These are phyloP conservation scores for Trachelipus rathkii DNA, from an alignment of 1,140 invertebrate genomes.

Conservation along the genomic window DNA sequence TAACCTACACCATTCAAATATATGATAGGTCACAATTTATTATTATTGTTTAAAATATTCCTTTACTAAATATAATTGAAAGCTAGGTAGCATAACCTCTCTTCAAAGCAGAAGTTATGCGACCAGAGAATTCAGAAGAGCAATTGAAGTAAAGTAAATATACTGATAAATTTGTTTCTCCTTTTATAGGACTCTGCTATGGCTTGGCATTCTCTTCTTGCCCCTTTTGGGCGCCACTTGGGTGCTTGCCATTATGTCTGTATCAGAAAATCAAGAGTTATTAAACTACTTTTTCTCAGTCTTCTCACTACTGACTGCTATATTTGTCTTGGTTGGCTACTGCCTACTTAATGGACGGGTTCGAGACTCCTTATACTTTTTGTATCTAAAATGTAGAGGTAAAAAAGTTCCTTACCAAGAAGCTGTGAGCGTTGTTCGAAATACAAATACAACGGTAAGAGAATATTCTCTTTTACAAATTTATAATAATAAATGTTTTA, in stretches of 20 bases:
- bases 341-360: conserved; percentile 76
- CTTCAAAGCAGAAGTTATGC: no score
- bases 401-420: conserved; percentile 69
- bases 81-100: no score
- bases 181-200: conserved; percentile 68
- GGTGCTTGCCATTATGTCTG: conserved; percentile 73
- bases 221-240: conserved; percentile 72
- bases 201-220: conserved; percentile 72
- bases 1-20: no score
- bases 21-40: no score
- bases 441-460: background rate
- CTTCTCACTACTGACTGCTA: conserved; percentile 66
- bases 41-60: no score
- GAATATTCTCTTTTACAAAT: no score
- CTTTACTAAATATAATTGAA: no score
- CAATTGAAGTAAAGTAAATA: no score
- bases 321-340: conserved; percentile 76
- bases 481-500: no score
- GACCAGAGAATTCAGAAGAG: no score
- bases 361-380: conserved; percentile 61
- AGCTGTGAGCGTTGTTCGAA: conserved; percentile 49
- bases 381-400: conserved; percentile 67
- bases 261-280: conserved; percentile 67
- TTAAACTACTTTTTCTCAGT: conserved; percentile 69
- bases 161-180: conserved; percentile 16